Percentiles rank a stretch among this genome's conserved stretches.
These are phyloP conservation scores for Drosophila sulfurigaster DNA, from an alignment of 1,140 invertebrate genomes.

Conservation along the genomic window DNA sequence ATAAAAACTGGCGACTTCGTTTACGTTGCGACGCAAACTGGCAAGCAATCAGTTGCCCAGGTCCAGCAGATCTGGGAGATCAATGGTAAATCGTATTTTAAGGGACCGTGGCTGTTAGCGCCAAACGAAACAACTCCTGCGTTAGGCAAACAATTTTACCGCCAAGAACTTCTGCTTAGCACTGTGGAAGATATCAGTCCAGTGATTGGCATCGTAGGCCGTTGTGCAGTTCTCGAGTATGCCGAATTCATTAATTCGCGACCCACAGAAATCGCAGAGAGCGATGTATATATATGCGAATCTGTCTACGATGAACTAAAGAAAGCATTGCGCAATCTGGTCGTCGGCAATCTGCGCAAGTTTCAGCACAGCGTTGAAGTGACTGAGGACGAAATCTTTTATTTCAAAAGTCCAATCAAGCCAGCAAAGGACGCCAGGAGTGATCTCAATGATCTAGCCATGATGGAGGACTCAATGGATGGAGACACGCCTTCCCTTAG, in stretches of 20 bases:
- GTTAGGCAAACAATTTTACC: conserved; percentile 90
- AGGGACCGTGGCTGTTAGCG: conserved; percentile 96
- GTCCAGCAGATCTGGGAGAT: conserved; percentile 97
- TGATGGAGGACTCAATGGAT: conserved; percentile 90
- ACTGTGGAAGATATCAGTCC: conserved; percentile 96
- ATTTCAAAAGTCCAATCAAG: conserved; percentile 91
- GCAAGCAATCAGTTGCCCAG: conserved; percentile 95
- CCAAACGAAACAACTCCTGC: conserved; percentile 93
- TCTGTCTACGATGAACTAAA: conserved; percentile 96
- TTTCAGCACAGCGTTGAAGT: conserved; percentile 93
- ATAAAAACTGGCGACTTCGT: conserved; percentile 97
- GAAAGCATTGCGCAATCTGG: conserved; percentile 91
- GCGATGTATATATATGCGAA: conserved; percentile 97
- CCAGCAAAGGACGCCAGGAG: conserved; percentile 86
- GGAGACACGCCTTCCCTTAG: conserved; percentile 91
- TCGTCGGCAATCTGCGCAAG: conserved; percentile 92
- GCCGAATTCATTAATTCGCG: conserved; percentile 97
- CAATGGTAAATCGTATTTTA: conserved; percentile 94
- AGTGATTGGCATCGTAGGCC: conserved; percentile 94
- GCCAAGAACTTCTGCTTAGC: conserved; percentile 97
- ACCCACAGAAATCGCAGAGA: conserved; percentile 96
- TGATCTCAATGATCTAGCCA: conserved; percentile 86
- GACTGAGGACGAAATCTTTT: conserved; percentile 96
- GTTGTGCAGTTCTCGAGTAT: conserved; percentile 95
- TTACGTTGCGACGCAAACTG: conserved; percentile 94